Conservation (phyloP, 1,140 invertebrate genomes). For the Drosophila sulfurigaster region DNA sequence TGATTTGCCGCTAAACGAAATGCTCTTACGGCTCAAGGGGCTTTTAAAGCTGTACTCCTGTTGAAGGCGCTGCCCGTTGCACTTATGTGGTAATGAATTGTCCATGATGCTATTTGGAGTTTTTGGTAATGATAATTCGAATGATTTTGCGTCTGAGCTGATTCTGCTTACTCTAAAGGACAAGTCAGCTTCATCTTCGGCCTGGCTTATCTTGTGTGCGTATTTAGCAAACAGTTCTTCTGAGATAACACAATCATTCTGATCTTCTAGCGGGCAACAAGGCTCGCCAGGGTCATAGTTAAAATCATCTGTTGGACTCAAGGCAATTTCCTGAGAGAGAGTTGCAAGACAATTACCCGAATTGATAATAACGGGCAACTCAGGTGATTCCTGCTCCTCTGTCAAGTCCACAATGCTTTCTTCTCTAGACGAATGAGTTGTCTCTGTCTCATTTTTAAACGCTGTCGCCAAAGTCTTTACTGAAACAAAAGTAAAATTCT, state of each 20-base stretch:
- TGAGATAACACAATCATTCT: constrained; percentile 25
- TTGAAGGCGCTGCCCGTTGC: not conserved
- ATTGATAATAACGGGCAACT: not conserved
- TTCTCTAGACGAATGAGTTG: too few species aligned
- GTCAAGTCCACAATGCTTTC: constrained; percentile 49
- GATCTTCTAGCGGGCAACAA: constrained; percentile 3
- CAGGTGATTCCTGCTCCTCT: constrained; percentile 26
- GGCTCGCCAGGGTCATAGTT: constrained; percentile 29
- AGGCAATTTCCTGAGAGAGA: not conserved
- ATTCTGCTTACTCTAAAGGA: not conserved
- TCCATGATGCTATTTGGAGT: constrained; percentile 37
- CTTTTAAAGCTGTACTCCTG: constrained; percentile 54
- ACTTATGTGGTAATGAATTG: constrained; percentile 2
- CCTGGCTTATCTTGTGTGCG: not conserved
- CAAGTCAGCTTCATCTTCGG: not conserved
- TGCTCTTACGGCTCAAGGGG: constrained; percentile 36
- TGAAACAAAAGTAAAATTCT: constrained; percentile 40
- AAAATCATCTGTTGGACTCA: constrained; percentile 22
- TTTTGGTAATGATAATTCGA: not conserved
- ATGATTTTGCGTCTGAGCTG: constrained; percentile 9
- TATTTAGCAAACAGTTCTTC: constrained; percentile 42
- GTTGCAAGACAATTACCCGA: not conserved
- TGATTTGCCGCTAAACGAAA: constrained; percentile 6
- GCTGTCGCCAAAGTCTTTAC: constrained; percentile 63
- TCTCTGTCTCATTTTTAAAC: not conserved